phyloP scores from a whole-genome alignment of 1,140 invertebrate species.

The Lycorma delicatula region DNA sequence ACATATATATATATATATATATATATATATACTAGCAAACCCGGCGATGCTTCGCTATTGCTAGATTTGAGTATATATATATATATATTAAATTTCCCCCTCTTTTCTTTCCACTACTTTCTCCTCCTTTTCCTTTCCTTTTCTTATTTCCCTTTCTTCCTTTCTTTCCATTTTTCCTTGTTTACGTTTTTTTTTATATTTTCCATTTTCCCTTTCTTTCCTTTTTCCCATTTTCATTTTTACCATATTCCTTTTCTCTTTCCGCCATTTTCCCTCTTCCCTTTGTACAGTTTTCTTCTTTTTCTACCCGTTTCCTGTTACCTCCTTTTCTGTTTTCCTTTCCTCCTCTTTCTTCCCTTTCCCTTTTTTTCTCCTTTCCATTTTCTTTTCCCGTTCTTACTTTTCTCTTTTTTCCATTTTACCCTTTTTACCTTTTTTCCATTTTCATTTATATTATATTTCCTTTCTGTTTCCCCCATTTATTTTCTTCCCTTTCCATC shows the following conservation, averaged over 20 bases:
- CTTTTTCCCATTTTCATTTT: conserved; percentile 10
- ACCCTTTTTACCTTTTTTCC: conserved; percentile 19
- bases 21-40: too few species aligned
- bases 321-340: conserved; percentile 19
- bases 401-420: conserved; percentile 12
- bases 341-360: conserved; percentile 10
- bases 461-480: conserved; percentile 19
- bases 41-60: too few species aligned
- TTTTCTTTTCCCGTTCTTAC: not conserved
- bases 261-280: conserved; percentile 22
- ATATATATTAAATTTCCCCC: too few species aligned
- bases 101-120: too few species aligned
- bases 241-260: conserved; percentile 23
- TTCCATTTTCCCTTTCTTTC: not conserved
- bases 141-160: not conserved
- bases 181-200: conserved; percentile 22
- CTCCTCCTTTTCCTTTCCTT: not conserved
- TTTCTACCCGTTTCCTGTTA: conserved; percentile 14
- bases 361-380: not conserved
- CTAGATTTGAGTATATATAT: too few species aligned
- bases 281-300: conserved; percentile 18
- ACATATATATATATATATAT: too few species aligned
- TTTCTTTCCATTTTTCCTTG: conserved; percentile 17
- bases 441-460: conserved; percentile 16
- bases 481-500: conserved; percentile 5